phyloP scores from a whole-genome alignment of 35 echinoderm and acorn worm genomes.

The Ptychodera flava region DNA sequence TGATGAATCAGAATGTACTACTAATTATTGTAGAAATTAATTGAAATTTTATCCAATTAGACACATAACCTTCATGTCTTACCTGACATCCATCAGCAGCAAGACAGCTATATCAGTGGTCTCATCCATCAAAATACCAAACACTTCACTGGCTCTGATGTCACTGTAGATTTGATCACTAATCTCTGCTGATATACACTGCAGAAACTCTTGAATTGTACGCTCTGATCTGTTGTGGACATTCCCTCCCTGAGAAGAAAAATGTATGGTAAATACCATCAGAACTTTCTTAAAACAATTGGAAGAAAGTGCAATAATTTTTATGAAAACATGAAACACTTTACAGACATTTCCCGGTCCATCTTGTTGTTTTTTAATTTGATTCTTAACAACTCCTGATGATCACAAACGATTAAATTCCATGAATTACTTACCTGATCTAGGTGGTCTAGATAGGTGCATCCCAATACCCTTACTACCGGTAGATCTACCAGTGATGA shows the following conservation, averaged over 20 bases:
- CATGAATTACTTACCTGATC: not conserved
- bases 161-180: not conserved
- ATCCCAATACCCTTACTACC: slow-evolving; percentile 3
- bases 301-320: not conserved
- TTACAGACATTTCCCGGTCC: too few relatives aligned
- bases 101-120: slow-evolving; percentile 8
- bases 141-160: not conserved
- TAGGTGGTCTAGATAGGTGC: slow-evolving; percentile 13
- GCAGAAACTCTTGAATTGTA: not conserved
- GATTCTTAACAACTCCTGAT: too few relatives aligned
- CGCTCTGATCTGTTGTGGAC: not conserved
- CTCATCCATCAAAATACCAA: slow-evolving; percentile 8
- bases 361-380: too few relatives aligned
- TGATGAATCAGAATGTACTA: too few relatives aligned
- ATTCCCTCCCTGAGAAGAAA: not conserved
- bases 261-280: not conserved
- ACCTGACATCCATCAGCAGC: not conserved
- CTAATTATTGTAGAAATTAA: too few relatives aligned
- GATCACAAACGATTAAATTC: not conserved
- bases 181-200: not conserved
- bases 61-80: too few relatives aligned
- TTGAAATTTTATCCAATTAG: too few relatives aligned
- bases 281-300: not conserved
- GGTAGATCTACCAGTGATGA: slow-evolving; percentile 6
- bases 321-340: not conserved